Percentiles rank a stretch among this genome's conserved stretches.
phyloP scores from a whole-genome alignment of 2,797 vertebrate species.

The Huso huso region DNA sequence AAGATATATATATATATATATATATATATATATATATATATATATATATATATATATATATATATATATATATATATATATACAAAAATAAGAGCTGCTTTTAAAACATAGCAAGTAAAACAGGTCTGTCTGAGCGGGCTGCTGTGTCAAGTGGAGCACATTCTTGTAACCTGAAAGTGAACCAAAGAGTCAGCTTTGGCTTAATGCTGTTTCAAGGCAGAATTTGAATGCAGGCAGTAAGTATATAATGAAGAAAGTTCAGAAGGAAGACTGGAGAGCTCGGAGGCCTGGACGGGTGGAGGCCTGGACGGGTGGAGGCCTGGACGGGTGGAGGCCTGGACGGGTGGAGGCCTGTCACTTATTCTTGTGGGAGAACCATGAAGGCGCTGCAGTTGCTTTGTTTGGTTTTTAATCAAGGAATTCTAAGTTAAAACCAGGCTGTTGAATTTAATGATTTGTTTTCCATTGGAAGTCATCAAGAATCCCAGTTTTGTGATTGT shows the following conservation, averaged over 20 bases:
- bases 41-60: too few relatives aligned
- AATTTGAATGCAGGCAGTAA: constrained; percentile 54
- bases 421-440: constrained; percentile 24
- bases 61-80: too few relatives aligned
- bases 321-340: constrained; percentile 13
- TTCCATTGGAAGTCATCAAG: constrained; percentile 30
- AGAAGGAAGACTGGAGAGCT: constrained; percentile 4
- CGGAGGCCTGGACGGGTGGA: constrained; percentile 7
- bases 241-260: constrained; percentile 21
- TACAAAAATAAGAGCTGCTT: constrained; percentile 21
- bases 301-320: constrained; percentile 5
- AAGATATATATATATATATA: too few relatives aligned
- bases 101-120: constrained; percentile 10
- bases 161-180: constrained; percentile 48
- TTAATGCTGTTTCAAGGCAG: constrained; percentile 48
- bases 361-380: constrained; percentile 16
- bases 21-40: too few relatives aligned
- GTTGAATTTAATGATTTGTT: constrained; percentile 29
- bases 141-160: constrained; percentile 40
- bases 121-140: constrained; percentile 24
- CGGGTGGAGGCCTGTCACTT: constrained; percentile 14
- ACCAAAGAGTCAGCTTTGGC: constrained; percentile 78
- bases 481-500: constrained; percentile 26
- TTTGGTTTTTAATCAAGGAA: constrained; percentile 16
- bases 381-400: background rate